A percentile compares a stretch with the other conserved stretches of the same genome.
phyloP scores from a whole-genome alignment of 2,113 vertebrate genomes.

The Corythoichthys intestinalis region DNA sequence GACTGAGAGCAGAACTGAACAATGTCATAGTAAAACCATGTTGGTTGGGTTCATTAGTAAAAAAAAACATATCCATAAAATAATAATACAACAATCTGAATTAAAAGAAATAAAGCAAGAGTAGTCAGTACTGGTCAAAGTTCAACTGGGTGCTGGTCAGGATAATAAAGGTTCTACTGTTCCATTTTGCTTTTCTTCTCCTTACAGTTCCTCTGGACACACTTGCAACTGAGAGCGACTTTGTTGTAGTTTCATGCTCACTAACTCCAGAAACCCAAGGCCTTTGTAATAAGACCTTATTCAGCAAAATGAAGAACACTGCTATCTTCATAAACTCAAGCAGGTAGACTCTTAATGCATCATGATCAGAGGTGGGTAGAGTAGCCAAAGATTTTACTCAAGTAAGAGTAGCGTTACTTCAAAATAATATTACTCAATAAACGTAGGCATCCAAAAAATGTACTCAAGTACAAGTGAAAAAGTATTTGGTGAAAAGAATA shows the following conservation, averaged over 20 bases:
- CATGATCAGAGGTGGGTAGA: too few relatives aligned
- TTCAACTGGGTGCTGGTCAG: neutral
- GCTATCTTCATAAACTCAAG: conserved; percentile 61
- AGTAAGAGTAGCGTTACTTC: too few relatives aligned
- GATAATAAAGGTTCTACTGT: neutral
- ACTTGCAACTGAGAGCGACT: conserved; percentile 58
- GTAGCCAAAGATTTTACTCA: too few relatives aligned
- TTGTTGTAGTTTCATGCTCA: conserved; percentile 54
- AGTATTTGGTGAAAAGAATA: too few relatives aligned
- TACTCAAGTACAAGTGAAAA: too few relatives aligned
- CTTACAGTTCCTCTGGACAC: conserved; percentile 64
- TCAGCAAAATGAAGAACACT: conserved; percentile 68
- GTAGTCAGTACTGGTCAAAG: too few relatives aligned
- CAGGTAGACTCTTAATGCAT: conserved; percentile 45
- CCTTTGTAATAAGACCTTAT: conserved; percentile 59
- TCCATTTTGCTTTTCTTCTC: neutral
- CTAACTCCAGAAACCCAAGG: conserved; percentile 63
- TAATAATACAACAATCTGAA: neutral
- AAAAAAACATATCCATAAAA: neutral
- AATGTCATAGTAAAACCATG: too few relatives aligned
- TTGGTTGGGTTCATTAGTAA: neutral
- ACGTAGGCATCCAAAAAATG: too few relatives aligned
- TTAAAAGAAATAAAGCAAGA: too few relatives aligned
- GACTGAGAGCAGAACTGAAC: neutral
- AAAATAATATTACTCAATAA: too few relatives aligned